These are phyloP conservation scores for Fistularia commersonii DNA, from an alignment of 2,797 vertebrate genomes.

Conservation along the genomic window DNA sequence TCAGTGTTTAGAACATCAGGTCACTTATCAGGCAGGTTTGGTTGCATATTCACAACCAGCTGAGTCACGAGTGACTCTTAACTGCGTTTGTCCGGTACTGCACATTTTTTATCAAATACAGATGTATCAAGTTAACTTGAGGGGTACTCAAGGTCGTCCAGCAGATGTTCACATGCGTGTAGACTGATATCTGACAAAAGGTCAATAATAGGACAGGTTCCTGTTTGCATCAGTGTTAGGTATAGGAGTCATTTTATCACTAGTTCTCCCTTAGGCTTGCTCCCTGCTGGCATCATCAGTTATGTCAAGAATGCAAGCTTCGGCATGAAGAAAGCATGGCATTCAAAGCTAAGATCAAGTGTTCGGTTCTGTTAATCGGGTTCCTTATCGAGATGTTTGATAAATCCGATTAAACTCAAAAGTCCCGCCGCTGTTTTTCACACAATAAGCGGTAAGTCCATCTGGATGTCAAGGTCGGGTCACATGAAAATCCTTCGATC, in stretches of 20 bases:
- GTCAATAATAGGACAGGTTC: too few relatives aligned
- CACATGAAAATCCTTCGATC: conserved; percentile 32
- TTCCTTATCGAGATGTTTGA: conserved; percentile 12
- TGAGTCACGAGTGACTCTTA: neutral
- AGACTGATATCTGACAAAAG: too few relatives aligned
- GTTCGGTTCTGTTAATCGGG: conserved; percentile 7
- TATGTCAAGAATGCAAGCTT: too few relatives aligned
- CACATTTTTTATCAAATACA: too few relatives aligned
- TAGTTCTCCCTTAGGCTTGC: too few relatives aligned
- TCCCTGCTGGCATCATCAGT: too few relatives aligned
- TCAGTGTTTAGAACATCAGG: neutral
- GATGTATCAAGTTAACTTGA: too few relatives aligned
- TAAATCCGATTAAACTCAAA: conserved; percentile 27
- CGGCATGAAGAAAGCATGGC: neutral
- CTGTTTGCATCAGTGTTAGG: too few relatives aligned
- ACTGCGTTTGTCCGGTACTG: too few relatives aligned
- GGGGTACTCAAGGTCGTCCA: too few relatives aligned
- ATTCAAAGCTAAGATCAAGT: conserved; percentile 23
- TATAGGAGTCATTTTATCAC: too few relatives aligned
- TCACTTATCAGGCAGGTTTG: conserved; percentile 15
- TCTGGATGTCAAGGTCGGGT: conserved; percentile 32
- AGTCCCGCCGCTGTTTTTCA: conserved; percentile 10
- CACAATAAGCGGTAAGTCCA: conserved; percentile 6
- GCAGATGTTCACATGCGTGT: too few relatives aligned
- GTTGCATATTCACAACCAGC: neutral